Base-by-base conservation (phyloP, 1,140 invertebrate species). In the Caenorhabditis latens region DNA sequence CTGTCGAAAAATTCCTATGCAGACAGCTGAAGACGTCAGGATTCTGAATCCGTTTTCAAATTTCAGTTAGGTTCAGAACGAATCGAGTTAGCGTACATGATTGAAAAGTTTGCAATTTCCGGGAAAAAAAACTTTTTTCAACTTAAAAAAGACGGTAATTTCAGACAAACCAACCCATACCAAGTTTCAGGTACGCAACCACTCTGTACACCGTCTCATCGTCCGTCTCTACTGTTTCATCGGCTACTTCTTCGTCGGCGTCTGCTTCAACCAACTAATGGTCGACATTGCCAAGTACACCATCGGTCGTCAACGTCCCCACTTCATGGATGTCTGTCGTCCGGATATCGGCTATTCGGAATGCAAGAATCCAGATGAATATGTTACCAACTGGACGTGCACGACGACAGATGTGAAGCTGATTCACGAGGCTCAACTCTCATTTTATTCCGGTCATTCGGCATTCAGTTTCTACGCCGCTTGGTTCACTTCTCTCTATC, bases 221-320 rank as follows among this genome's bases (percentile, higher is more conserved):
- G 92, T 92, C 24, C 89, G 91, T 21, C 89, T 91, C 40, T 91
- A 91, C 75, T 88, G 90, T 46, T 91, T 91, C 75, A 90, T 91
- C 32, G 91, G 91, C 9, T 92, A 93, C 85, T 92, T 92, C 63
- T 90, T 92, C 57, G 84, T 93, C 65, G 91, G 92, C 32, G 90
- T 91, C n/a, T 90, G 89, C 86, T 93, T 92, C 83, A 92, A 92
- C 84, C 92, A 93, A 84, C 58, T 91, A 71, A 90, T 93, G 91
- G 89, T 91, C 19, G 91, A 91, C 84, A 95, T 97, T 89, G 96
- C 95, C 40, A 98, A 98, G 93, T 98, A 97, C 89, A 95, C 95
- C 2, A 95, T 98, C 87, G 97, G 97, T 43, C 94, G 97, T 75
- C 93, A 98, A 84, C 93, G 97, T 19, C 97, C 97, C 11, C 96